Conservation (phyloP, 2,797 vertebrate species). For the Rhincodon typus region DNA sequence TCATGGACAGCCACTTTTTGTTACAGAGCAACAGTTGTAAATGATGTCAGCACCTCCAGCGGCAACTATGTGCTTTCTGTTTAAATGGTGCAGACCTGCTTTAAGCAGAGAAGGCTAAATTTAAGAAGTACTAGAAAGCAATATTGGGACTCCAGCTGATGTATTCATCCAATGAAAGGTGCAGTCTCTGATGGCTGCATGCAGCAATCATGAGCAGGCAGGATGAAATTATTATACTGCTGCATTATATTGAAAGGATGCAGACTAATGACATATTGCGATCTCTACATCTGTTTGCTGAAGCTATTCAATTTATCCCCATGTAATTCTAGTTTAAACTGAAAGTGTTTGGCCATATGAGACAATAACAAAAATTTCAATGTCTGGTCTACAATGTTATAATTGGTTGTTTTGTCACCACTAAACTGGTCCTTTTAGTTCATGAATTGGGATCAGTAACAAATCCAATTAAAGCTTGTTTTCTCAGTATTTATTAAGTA, state of each 20-base stretch:
- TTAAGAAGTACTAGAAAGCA: neutral
- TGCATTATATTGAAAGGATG: neutral
- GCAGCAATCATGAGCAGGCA: neutral
- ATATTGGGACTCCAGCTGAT: neutral
- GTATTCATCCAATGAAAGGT: neutral
- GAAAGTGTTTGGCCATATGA: neutral
- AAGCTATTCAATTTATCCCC: neutral
- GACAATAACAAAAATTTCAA: neutral
- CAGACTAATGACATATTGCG: neutral
- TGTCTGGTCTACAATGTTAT: neutral
- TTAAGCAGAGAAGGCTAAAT: neutral
- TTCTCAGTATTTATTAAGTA: slow-evolving; percentile 30
- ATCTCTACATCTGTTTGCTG: neutral
- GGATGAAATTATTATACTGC: neutral
- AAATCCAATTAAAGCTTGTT: slow-evolving; percentile 20
- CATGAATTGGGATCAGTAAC: slow-evolving; percentile 1
- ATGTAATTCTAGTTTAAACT: neutral
- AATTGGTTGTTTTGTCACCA: neutral
- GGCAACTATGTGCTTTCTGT: neutral
- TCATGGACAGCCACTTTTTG: neutral
- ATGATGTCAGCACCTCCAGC: neutral
- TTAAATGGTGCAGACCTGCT: neutral
- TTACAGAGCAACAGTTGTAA: neutral
- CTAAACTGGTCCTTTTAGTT: neutral
- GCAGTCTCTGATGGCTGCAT: neutral